These are phyloP conservation scores for Sericinus montela DNA, from an alignment of 2,888 invertebrate species.

Conservation along the genomic window DNA sequence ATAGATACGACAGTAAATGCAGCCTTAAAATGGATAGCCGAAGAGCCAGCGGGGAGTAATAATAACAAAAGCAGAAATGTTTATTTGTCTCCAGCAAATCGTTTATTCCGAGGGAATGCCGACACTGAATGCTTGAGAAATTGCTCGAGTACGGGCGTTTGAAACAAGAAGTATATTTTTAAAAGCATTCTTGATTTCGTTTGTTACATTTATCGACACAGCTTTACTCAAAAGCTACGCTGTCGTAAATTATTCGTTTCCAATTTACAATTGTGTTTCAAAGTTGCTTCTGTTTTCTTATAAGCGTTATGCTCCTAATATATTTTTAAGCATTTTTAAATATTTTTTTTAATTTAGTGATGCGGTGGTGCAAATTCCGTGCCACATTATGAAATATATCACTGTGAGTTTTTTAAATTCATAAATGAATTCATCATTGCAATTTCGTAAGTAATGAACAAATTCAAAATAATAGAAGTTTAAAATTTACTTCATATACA, in stretches of 20 bases:
- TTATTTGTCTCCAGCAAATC: slow-evolving; percentile 37
- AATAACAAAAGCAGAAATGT: slow-evolving; percentile 33
- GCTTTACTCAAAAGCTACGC: slow-evolving; percentile 33
- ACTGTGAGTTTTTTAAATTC: too few relatives aligned
- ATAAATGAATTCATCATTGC: too few relatives aligned
- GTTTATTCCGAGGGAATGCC: slow-evolving; percentile 42
- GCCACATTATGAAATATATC: too few relatives aligned
- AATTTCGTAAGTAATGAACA: too few relatives aligned
- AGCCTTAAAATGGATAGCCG: neutral
- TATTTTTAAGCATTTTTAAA: too few relatives aligned
- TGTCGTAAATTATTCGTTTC: slow-evolving; percentile 35
- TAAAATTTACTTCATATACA: too few relatives aligned
- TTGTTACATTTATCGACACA: slow-evolving; percentile 37
- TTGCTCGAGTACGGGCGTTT: slow-evolving; percentile 39
- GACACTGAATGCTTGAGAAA: slow-evolving; percentile 40
- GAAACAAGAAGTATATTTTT: slow-evolving; percentile 35
- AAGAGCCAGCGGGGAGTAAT: slow-evolving; percentile 26
- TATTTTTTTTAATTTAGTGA: too few relatives aligned
- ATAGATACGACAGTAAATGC: too few relatives aligned
- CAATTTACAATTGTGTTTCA: slow-evolving; percentile 15
- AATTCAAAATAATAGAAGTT: too few relatives aligned
- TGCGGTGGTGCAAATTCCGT: too few relatives aligned
- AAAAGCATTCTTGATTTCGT: slow-evolving; percentile 39
- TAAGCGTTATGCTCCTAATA: neutral
- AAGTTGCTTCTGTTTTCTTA: slow-evolving; percentile 6